Base-by-base conservation (phyloP, 2,888 invertebrate genomes). In the Metopia argyrocephala region DNA sequence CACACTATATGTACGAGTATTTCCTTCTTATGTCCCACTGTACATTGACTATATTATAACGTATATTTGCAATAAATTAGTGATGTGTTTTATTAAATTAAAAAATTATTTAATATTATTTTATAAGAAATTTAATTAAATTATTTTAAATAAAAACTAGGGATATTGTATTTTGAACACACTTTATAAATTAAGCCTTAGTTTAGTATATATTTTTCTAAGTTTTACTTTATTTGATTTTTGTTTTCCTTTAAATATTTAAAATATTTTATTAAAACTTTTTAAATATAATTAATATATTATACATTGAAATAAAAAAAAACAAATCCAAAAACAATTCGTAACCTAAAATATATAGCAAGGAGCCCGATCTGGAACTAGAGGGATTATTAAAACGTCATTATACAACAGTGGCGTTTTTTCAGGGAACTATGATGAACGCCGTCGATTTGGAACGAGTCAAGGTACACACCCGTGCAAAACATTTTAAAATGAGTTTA, bases 381-480 rank as follows among this genome's bases (percentile, higher is more conserved):
- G 99, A 99, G 93, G 99, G 99, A 92, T 95, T 99, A 91, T 97
- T 99, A 93, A 99, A 99, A 93, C 95, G 99, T 91, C 99, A 99
- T 95, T 99, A 99, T 94, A 99, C 99, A 91, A 99, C 99, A 92
- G 99, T 98, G 94, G 98, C 98, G 95, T 99, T 99, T 96, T 99
- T 99, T 96, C 99, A 99, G 95, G 99, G 99, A 92, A 98, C 98
- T 92, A 99, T 99, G 94, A 99, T 99, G 99, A 99, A 99, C 93
- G 98, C 99, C 90, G 98, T 99, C 93, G 99, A 99, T 94, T 95
- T 99, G 94, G 98, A 98, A 92, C 94, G 99, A 93, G 99, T 99
- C 93, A 99, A 99, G 97, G 97, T 97, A 96, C 93, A 89, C 86
- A 87, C 84, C 75, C 62, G 38, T 50, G n/a, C 20, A 48, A 54